Percentiles rank a stretch among this genome's conserved stretches.
Evolutionary conservation across 2,113 vertebrate genomes (phyloP).

Genomic region (Polypterus bichir): DNA sequence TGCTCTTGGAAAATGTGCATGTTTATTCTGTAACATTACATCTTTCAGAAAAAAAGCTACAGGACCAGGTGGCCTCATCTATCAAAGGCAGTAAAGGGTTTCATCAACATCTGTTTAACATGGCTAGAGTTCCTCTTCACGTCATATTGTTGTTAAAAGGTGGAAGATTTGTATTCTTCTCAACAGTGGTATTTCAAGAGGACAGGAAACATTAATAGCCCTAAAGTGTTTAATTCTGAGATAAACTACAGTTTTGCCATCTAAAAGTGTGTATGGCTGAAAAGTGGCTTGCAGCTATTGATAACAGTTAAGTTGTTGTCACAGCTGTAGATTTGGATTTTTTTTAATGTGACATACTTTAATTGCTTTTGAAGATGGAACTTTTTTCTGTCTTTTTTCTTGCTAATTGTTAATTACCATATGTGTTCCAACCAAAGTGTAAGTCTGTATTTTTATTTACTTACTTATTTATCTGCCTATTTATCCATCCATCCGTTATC

Average conservation of each 20-base stretch:
- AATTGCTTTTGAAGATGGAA: not conserved
- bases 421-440: too few species aligned
- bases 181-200: constrained; percentile 72
- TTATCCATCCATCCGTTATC: too few species aligned
- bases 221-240: constrained; percentile 53
- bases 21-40: not conserved
- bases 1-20: not conserved
- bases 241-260: constrained; percentile 39
- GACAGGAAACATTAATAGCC: constrained; percentile 65
- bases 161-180: constrained; percentile 45
- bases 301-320: constrained; percentile 56
- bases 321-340: constrained; percentile 28
- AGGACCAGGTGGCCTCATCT: constrained; percentile 55
- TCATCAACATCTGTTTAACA: constrained; percentile 52
- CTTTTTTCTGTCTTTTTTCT: too few species aligned
- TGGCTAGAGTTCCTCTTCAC: constrained; percentile 42
- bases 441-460: too few species aligned
- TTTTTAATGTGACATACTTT: not conserved
- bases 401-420: too few species aligned
- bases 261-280: constrained; percentile 38
- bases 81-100: constrained; percentile 46
- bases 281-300: constrained; percentile 38
- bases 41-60: constrained; percentile 9
- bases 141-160: constrained; percentile 62
- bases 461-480: too few species aligned